These are phyloP conservation scores for Enteromius mattozi DNA, from an alignment of 2,797 vertebrate genomes.

Conservation along the genomic window DNA sequence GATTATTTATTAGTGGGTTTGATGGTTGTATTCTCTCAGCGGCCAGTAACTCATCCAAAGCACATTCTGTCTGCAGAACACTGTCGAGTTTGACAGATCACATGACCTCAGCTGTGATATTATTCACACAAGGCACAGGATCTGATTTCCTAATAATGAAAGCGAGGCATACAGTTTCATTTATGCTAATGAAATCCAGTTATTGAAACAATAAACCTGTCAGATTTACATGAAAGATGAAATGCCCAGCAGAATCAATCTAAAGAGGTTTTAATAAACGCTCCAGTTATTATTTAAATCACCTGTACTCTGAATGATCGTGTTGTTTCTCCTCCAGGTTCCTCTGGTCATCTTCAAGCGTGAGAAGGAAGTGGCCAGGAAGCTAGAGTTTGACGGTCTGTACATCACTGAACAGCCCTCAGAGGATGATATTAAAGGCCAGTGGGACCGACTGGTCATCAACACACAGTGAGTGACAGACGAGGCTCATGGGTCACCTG, in stretches of 20 bases:
- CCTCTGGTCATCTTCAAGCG: conserved; percentile 86
- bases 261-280: conserved; percentile 10
- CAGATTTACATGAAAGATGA: conserved; percentile 5
- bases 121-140: background rate
- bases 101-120: background rate
- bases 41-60: background rate
- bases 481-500: background rate
- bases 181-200: background rate
- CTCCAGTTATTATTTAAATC: background rate
- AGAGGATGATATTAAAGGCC: conserved; percentile 87
- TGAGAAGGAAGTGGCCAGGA: conserved; percentile 86
- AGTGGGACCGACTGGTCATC: conserved; percentile 86
- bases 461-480: conserved; percentile 81
- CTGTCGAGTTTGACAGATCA: background rate
- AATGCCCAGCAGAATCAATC: background rate
- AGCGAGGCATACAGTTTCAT: background rate
- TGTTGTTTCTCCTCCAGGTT: conserved; percentile 68
- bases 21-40: background rate
- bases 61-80: background rate
- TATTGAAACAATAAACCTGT: conserved; percentile 20
- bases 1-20: background rate
- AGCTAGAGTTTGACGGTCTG: conserved; percentile 85
- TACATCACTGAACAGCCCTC: conserved; percentile 87
- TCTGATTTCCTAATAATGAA: conserved; percentile 1
- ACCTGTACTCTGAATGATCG: background rate